phyloP scores from a whole-genome alignment of 2,797 vertebrate genomes.

The Enteromius thamalakanensis region DNA sequence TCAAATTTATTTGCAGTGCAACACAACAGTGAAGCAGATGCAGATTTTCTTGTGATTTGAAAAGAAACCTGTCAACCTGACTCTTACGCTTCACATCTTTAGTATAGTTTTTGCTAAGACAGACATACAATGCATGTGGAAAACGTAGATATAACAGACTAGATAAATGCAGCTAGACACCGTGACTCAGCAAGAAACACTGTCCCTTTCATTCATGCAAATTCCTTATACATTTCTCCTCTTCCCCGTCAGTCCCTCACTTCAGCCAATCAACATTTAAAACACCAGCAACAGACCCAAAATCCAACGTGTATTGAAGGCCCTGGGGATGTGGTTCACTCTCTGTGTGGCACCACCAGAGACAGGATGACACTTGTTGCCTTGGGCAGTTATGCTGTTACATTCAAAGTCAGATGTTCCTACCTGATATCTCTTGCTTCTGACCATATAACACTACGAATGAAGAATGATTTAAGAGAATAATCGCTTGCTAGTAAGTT shows the following conservation, averaged over 20 bases:
- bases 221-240: conserved; percentile 28
- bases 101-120: conserved; percentile 3
- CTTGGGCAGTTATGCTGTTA: conserved; percentile 59
- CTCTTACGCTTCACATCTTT: neutral
- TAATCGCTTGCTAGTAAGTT: neutral
- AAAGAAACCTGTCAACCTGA: conserved; percentile 15
- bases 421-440: conserved; percentile 18
- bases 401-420: conserved; percentile 5
- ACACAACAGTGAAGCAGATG: neutral
- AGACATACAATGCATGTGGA: conserved; percentile 24
- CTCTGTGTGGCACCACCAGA: conserved; percentile 72
- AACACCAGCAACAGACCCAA: conserved; percentile 1
- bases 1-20: neutral
- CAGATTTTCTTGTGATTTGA: neutral
- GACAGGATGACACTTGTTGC: conserved; percentile 69
- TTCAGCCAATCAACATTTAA: conserved; percentile 45
- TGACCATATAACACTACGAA: neutral
- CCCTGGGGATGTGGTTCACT: conserved; percentile 68
- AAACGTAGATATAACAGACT: neutral
- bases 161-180: conserved; percentile 32
- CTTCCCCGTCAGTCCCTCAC: neutral
- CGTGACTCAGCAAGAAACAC: conserved; percentile 33
- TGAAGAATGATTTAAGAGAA: neutral
- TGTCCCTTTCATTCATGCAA: conserved; percentile 23
- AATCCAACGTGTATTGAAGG: conserved; percentile 64